These are phyloP conservation scores for Apeira syringaria DNA, from an alignment of 2,888 invertebrate species.

Conservation along the genomic window DNA sequence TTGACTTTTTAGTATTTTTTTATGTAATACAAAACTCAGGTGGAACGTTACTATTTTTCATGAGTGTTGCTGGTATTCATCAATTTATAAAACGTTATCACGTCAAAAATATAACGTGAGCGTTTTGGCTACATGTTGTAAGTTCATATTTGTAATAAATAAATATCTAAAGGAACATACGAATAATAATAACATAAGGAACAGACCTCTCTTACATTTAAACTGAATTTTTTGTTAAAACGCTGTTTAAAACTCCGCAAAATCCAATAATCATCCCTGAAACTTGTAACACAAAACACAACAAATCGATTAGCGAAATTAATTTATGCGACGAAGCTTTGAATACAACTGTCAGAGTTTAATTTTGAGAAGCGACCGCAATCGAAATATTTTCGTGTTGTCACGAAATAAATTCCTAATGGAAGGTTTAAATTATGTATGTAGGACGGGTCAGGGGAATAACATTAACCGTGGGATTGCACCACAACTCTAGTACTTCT, in stretches of 20 bases:
- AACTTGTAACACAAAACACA: slow-evolving; percentile 17
- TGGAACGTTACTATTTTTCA: no score
- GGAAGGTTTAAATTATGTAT: slow-evolving; percentile 58
- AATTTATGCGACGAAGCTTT: slow-evolving; percentile 26
- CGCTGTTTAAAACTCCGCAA: neutral
- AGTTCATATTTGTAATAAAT: no score
- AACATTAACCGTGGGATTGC: slow-evolving; percentile 43
- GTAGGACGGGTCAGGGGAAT: slow-evolving; percentile 50
- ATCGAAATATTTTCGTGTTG: slow-evolving; percentile 49
- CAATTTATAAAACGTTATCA: no score
- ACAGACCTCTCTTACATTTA: neutral
- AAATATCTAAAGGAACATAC: no score
- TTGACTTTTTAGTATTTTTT: no score
- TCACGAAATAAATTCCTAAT: slow-evolving; percentile 49
- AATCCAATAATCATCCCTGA: slow-evolving; percentile 9
- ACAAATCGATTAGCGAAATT: slow-evolving; percentile 19
- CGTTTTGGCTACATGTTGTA: no score
- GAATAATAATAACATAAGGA: neutral
- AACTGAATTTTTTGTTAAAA: neutral
- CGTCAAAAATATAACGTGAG: no score
- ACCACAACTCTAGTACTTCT: slow-evolving; percentile 17
- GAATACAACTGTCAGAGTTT: slow-evolving; percentile 31
- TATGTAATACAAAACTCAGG: no score
- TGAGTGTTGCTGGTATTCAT: no score
- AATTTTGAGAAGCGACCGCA: slow-evolving; percentile 37